Evolutionary conservation across 2,888 invertebrate species (phyloP), one percentile per base, ranked within the genome.

Genomic region (Cancer borealis): DNA sequence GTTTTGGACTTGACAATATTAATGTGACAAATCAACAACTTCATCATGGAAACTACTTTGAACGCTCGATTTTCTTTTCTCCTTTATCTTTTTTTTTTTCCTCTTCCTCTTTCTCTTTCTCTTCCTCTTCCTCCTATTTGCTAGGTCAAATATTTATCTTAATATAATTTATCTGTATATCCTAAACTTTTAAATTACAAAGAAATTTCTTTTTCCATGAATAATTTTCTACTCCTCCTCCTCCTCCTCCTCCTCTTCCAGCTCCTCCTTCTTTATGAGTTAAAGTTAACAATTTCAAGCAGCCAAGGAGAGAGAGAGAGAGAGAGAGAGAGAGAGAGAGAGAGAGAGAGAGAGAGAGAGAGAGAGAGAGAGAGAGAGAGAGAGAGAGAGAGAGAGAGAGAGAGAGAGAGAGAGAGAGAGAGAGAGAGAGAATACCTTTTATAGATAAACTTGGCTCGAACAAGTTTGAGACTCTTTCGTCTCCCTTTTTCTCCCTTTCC

Each of bases 351-450:
- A 66, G 39, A 45, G 88, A 46, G 88, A 46, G 88, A 46, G 88
- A 46, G 88, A 46, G 88, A 46, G 46, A 46, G 88, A 46, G 46
- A 88, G 88, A 88, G 88, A 88, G 88, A 88, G 88, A 88, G 88
- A 88, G 88, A 88, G 88, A 88, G 88, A 88, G 88, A 88, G 88
- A 88, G 88, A 88, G 88, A 88, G 88, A 88, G 88, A 88, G 39
- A 84, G 84, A 84, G 84, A 84, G 84, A 88, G 88, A 88, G 88
- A 88, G 39, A 84, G 84, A 84, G 84, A 84, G 84, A 84, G 84
- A 84, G 84, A 84, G 21, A 84, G 21, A 84, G 21, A 84, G 21
- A 84, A 30, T 10, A 84, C 10, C 39, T 17, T 6, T 45, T 46
- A 45, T 88, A 88, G 14, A 88, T 39, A 88, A 45, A 39, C 88